phyloP scores from a whole-genome alignment of 2,113 vertebrate species.

The Callorhinus ursinus region DNA sequence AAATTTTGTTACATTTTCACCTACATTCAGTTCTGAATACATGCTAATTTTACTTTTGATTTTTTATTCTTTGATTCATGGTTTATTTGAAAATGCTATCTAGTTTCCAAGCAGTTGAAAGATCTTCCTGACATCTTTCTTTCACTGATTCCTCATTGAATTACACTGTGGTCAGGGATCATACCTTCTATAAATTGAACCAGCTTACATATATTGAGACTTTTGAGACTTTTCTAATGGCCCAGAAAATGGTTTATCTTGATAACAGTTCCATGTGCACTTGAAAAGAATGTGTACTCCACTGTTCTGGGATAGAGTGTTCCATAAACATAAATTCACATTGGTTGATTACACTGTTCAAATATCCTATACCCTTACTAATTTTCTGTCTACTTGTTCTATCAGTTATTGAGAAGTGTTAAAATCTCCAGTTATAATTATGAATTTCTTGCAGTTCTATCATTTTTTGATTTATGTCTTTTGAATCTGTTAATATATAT shows the following conservation, averaged over 20 bases:
- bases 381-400: background rate
- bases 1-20: background rate
- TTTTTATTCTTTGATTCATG: background rate
- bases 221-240: constrained; percentile 1
- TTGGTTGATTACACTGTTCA: background rate
- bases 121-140: constrained; percentile 4
- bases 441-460: background rate
- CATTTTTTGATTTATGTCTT: background rate
- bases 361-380: background rate
- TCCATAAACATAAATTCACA: background rate
- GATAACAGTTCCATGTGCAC: background rate
- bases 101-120: constrained; percentile 8
- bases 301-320: background rate
- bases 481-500: background rate
- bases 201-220: background rate
- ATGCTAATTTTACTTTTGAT: background rate
- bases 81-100: background rate
- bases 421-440: background rate
- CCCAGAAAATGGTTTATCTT: background rate
- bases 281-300: background rate
- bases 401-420: background rate
- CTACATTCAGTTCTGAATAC: background rate
- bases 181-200: background rate
- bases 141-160: background rate
- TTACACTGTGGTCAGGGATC: background rate